These are phyloP conservation scores for Ramphastos sulfuratus DNA, from an alignment of 2,113 vertebrate genomes.

Conservation along the genomic window DNA sequence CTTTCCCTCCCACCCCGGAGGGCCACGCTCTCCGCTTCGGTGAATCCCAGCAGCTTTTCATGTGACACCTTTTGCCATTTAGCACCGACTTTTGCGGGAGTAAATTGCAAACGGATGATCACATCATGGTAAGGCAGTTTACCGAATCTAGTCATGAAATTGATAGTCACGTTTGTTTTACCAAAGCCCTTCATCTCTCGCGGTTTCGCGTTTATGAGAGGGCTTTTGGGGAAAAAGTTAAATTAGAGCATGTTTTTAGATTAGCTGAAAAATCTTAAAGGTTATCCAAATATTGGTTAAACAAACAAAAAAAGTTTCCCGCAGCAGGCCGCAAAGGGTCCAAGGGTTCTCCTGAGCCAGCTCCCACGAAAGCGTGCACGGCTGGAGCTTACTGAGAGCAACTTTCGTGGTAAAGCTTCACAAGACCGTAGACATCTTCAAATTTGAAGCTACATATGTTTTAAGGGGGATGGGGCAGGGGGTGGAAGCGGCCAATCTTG, in stretches of 20 bases:
- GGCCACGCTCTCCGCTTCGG: neutral
- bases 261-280: neutral
- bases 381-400: neutral
- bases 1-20: neutral
- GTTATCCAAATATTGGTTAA: neutral
- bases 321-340: conserved; percentile 4
- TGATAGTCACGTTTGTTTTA: neutral
- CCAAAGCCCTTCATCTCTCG: neutral
- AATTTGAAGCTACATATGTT: neutral
- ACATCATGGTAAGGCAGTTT: neutral
- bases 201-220: neutral
- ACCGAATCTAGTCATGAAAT: neutral
- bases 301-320: neutral
- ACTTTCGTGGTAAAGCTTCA: neutral
- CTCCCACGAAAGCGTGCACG: neutral
- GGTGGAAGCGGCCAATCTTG: neutral
- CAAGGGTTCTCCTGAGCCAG: neutral
- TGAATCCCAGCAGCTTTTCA: neutral
- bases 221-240: neutral
- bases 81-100: neutral
- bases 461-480: neutral
- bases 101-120: neutral
- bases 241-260: neutral
- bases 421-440: neutral
- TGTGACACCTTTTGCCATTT: neutral